phyloP scores from a whole-genome alignment of 2,888 invertebrate genomes.

The Horisme vitalbata region DNA sequence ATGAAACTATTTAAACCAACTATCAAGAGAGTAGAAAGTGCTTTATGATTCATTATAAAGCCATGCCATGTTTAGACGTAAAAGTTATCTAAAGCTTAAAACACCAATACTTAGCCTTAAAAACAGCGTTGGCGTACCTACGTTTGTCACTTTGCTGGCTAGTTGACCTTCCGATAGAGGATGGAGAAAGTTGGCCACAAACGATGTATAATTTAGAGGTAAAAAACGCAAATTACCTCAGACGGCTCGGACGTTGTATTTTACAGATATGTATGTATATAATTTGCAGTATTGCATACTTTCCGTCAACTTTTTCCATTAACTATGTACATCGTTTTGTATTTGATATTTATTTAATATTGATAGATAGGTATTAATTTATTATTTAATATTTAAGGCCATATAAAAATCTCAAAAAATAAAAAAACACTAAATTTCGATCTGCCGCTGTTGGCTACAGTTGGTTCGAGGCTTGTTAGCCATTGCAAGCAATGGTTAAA shows the following conservation, averaged over 20 bases:
- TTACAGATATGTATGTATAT: slow-evolving; percentile 2
- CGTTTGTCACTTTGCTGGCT: slow-evolving; percentile 10
- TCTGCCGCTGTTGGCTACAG: too few species aligned
- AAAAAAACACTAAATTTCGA: too few species aligned
- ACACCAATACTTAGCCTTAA: neutral
- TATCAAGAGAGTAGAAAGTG: neutral
- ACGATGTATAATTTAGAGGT: slow-evolving; percentile 10
- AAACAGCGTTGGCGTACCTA: neutral
- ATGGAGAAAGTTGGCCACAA: slow-evolving; percentile 16
- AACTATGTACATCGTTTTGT: too few species aligned
- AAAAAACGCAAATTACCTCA: slow-evolving; percentile 13
- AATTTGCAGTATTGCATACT: slow-evolving; percentile 10
- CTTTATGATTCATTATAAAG: neutral
- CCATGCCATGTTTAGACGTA: neutral
- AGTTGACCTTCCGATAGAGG: slow-evolving; percentile 19
- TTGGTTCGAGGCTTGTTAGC: too few species aligned
- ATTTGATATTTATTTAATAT: too few species aligned
- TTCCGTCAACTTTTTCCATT: slow-evolving; percentile 1
- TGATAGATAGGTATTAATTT: too few species aligned
- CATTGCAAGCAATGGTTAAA: too few species aligned
- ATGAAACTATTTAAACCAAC: too few species aligned
- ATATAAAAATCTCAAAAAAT: too few species aligned
- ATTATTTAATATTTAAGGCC: too few species aligned
- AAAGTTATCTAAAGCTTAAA: neutral
- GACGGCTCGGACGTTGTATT: slow-evolving; percentile 2